Base-by-base conservation (phyloP, 2,113 vertebrate genomes). In the Fulica atra region DNA sequence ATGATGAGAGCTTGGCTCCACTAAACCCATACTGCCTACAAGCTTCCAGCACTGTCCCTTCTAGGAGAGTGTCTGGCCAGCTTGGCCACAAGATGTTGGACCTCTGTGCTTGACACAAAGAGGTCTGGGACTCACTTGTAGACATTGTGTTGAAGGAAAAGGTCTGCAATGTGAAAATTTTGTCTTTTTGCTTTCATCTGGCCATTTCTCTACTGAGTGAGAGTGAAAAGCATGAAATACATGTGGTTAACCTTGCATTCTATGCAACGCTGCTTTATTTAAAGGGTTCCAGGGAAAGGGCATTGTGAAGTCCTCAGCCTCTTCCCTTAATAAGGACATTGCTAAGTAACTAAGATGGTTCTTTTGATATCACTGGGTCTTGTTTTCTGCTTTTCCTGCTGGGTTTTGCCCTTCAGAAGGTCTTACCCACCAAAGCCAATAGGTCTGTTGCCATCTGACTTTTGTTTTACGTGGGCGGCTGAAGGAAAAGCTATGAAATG, bases 111-210 rank as follows among this genome's bases (percentile, higher is more conserved):
- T 3, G 1, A 8, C 26, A 35, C 16, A 19, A 80, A 33, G 29
- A 50, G 54, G 10, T 4, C 6, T 48, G 50, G 28, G 14, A 17
- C 24, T 11, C 0, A 0, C 21, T 51, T 56, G 38, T 10, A 33
- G 42, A 20, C 3, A 1, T 3, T 28, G 24, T 24, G 42, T 13
- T 71, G 63, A 66, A 70, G 24, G 6, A 24, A 61, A 94, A 50
- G 21, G 8, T 21, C 35, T 60, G 64, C 56, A 73, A 53, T 23
- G 31, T 7, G 50, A 44, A 16, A 14, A 23, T 40, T 21, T n/a
- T 21, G 2, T 10, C 4, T 7, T 71, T 81, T 86, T 81, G 23
- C 25, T 31, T 59, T 84, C 26, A 10, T 25, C n/a, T 59, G 81
- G 7, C 5, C 11, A 0, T 59, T 71, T 12, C 9, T 56, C 11